Percentiles rank a stretch among this genome's conserved stretches.
phyloP scores from a whole-genome alignment of 1,140 invertebrate genomes.

The Radopholus similis region DNA sequence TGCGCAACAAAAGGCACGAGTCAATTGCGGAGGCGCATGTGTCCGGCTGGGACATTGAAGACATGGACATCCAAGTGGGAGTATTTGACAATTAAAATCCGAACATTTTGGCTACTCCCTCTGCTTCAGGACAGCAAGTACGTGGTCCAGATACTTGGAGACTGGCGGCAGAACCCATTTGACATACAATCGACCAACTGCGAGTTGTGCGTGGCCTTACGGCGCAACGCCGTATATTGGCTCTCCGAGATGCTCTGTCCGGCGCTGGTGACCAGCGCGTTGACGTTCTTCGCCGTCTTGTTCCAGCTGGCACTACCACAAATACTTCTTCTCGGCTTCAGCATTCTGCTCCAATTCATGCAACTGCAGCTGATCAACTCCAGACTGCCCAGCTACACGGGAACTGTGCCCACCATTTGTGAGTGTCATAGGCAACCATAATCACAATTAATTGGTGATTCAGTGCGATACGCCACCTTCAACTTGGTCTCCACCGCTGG shows the following conservation, averaged over 20 bases:
- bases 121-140: slow-evolving; percentile 52
- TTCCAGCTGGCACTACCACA: slow-evolving; percentile 55
- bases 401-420: slow-evolving; percentile 55
- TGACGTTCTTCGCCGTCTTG: slow-evolving; percentile 54
- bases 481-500: slow-evolving; percentile 47
- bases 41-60: slow-evolving; percentile 53
- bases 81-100: neutral
- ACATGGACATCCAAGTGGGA: slow-evolving; percentile 41
- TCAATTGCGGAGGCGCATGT: slow-evolving; percentile 53
- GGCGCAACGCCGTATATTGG: slow-evolving; percentile 57
- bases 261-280: slow-evolving; percentile 46
- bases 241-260: slow-evolving; percentile 54
- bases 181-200: slow-evolving; percentile 59
- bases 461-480: slow-evolving; percentile 55
- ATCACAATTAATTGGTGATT: slow-evolving; percentile 29
- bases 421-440: slow-evolving; percentile 18
- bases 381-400: slow-evolving; percentile 50
- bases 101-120: neutral
- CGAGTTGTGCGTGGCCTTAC: slow-evolving; percentile 52
- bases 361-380: slow-evolving; percentile 50
- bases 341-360: slow-evolving; percentile 50
- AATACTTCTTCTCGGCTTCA: slow-evolving; percentile 47
- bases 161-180: slow-evolving; percentile 56
- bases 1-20: slow-evolving; percentile 47
- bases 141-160: slow-evolving; percentile 52